Evolutionary conservation across 2,797 vertebrate species (phyloP).

Genomic region (Threskiornis aethiopicus): DNA sequence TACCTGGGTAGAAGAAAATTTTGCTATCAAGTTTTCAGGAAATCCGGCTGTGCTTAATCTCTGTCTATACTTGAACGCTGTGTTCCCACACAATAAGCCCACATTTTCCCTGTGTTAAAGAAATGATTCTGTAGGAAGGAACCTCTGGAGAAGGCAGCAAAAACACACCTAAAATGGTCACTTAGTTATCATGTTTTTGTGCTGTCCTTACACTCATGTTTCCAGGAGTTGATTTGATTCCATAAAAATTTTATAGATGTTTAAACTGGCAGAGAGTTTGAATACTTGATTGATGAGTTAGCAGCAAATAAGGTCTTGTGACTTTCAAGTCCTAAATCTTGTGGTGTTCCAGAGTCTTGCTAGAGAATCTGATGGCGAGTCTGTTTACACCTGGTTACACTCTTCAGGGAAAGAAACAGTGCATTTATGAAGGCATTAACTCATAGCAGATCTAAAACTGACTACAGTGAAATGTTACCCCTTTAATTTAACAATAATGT

Average conservation of each 20-base stretch:
- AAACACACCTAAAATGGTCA: neutral
- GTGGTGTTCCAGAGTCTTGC: neutral
- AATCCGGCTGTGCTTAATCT: neutral
- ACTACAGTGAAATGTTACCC: neutral
- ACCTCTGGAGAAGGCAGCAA: neutral
- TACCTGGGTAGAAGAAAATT: neutral
- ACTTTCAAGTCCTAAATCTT: neutral
- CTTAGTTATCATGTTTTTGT: neutral
- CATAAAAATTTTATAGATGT: neutral
- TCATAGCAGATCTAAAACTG: neutral
- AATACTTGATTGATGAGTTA: neutral
- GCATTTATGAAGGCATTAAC: neutral
- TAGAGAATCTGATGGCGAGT: neutral
- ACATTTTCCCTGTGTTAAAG: neutral
- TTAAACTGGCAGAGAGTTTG: neutral
- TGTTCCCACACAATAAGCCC: neutral
- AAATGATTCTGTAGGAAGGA: neutral
- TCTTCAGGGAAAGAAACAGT: neutral
- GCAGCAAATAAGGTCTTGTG: neutral
- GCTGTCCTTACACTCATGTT: neutral
- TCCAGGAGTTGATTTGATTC: neutral
- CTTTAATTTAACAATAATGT: neutral
- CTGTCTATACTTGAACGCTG: neutral
- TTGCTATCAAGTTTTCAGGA: neutral
- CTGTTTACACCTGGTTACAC: neutral